These are phyloP conservation scores for Piaya cayana DNA, from an alignment of 2,113 vertebrate genomes.

Conservation along the genomic window DNA sequence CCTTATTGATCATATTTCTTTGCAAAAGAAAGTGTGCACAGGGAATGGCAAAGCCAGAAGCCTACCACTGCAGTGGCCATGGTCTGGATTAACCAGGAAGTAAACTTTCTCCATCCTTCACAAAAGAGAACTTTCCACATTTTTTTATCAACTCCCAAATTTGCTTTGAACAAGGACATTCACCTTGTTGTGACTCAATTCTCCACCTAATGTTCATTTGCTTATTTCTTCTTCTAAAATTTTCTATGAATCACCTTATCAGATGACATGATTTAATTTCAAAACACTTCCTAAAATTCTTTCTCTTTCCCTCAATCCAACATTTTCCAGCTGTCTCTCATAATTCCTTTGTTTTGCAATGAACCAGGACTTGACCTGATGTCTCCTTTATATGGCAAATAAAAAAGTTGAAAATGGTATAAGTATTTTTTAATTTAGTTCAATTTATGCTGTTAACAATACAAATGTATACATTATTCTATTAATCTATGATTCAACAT, in stretches of 20 bases:
- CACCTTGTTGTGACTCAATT: background rate
- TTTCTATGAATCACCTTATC: background rate
- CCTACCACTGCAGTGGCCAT: background rate
- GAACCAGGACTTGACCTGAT: background rate
- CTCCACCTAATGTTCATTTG: background rate
- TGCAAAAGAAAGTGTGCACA: background rate
- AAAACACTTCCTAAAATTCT: background rate
- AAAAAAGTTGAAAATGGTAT: background rate
- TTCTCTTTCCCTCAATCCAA: background rate
- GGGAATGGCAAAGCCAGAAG: background rate
- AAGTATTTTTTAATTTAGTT: background rate
- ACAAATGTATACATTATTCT: background rate
- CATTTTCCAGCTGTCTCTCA: background rate
- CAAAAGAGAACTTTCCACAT: background rate
- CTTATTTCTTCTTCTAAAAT: background rate
- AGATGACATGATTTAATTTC: background rate
- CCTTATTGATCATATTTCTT: background rate
- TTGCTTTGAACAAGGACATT: background rate
- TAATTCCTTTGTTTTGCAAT: background rate
- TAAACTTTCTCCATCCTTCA: background rate
- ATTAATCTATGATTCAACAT: background rate
- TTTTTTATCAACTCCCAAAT: background rate
- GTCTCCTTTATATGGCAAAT: background rate
- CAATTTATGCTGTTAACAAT: background rate
- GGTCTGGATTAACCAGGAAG: rapidly evolving